Percentiles rank a stretch among this genome's conserved stretches.
Conservation (phyloP, 1,140 invertebrate species). For the Scaptomyza graminum region DNA sequence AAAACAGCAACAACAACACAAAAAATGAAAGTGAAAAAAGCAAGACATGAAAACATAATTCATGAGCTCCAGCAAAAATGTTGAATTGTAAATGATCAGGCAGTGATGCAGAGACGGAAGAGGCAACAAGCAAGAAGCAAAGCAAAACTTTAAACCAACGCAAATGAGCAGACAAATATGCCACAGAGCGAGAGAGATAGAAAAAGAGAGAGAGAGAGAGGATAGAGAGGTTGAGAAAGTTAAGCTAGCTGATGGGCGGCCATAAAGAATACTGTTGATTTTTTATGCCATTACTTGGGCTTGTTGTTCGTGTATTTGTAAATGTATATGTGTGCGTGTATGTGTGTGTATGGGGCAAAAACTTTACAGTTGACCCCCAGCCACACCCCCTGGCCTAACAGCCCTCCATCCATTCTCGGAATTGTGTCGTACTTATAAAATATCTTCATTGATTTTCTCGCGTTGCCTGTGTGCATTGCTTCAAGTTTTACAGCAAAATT, state of each 20-base stretch:
- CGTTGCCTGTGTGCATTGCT: neutral
- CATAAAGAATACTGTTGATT: constrained; percentile 59
- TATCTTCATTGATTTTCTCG: constrained; percentile 60
- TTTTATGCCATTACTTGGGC: constrained; percentile 42
- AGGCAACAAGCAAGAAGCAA: neutral
- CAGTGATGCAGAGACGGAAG: constrained; percentile 18
- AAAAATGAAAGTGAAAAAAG: constrained; percentile 36
- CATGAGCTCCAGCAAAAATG: constrained; percentile 59
- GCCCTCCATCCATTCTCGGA: neutral
- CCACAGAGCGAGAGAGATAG: neutral
- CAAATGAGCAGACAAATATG: constrained; percentile 45
- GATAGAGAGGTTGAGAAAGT: neutral
- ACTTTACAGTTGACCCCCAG: constrained; percentile 39
- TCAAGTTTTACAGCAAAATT: constrained; percentile 20
- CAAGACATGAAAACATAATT: constrained; percentile 70
- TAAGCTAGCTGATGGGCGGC: constrained; percentile 25
- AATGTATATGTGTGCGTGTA: too few species aligned
- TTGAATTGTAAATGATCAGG: constrained; percentile 76
- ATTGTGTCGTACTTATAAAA: constrained; percentile 24
- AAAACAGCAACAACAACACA: constrained; percentile 11
- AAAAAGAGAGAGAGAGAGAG: constrained; percentile 17
- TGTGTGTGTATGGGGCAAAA: constrained; percentile 20
- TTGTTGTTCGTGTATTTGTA: constrained; percentile 6
- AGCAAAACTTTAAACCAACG: constrained; percentile 25
- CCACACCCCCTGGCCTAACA: neutral